Percentiles rank a stretch among this genome's conserved stretches.
phyloP scores from a whole-genome alignment of 2,113 vertebrate species.

The Cacatua alba region DNA sequence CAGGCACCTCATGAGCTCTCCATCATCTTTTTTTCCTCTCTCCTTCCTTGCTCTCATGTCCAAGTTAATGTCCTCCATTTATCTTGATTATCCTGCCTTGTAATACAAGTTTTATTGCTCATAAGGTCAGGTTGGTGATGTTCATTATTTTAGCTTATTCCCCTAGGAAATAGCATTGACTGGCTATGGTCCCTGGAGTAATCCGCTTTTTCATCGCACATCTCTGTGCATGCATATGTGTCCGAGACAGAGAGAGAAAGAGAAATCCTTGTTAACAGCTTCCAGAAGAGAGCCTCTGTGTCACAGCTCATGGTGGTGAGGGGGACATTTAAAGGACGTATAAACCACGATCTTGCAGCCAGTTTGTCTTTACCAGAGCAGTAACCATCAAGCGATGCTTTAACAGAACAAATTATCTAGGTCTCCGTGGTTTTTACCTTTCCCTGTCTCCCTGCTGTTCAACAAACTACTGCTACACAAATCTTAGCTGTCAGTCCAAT shows the following conservation, averaged over 20 bases:
- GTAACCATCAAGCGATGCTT: background rate
- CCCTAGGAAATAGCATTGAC: background rate
- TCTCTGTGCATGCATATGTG: background rate
- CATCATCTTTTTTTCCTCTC: background rate
- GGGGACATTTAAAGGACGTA: background rate
- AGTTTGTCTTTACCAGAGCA: background rate
- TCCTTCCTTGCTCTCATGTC: background rate
- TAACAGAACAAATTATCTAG: background rate
- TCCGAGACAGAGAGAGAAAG: background rate
- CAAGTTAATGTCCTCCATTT: conserved; percentile 45
- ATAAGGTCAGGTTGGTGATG: background rate
- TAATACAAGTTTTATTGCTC: conserved; percentile 41
- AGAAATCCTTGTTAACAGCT: background rate
- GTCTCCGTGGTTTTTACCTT: background rate
- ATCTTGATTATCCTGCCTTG: conserved; percentile 46
- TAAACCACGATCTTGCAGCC: background rate
- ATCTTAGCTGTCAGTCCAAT: conserved; percentile 14
- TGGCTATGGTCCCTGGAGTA: background rate
- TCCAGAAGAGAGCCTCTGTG: background rate
- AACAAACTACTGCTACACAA: background rate
- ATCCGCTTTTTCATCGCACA: background rate
- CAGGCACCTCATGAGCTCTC: background rate
- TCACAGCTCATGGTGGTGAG: background rate
- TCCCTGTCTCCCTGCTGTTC: background rate
- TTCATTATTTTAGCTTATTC: conserved; percentile 45